A percentile compares a stretch with the other conserved stretches of the same genome.
Evolutionary conservation across 2,113 vertebrate genomes (phyloP).

Genomic region (Scomber japonicus): DNA sequence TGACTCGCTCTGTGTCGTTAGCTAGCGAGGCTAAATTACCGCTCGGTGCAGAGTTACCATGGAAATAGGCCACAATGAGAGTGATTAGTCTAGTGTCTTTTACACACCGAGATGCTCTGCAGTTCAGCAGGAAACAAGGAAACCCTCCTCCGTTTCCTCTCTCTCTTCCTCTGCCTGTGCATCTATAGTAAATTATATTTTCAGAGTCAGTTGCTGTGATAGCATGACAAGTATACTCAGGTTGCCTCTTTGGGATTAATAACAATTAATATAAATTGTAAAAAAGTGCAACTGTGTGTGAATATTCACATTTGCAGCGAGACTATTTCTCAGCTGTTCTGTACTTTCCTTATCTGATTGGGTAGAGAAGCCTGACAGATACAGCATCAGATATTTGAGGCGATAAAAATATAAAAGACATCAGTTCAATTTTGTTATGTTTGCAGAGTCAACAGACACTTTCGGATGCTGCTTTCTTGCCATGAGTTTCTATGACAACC

Average conservation of each 20-base stretch:
- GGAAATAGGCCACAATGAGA: constrained; percentile 81
- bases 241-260: constrained; percentile 11
- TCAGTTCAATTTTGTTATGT: constrained; percentile 40
- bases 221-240: neutral
- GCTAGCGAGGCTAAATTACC: constrained; percentile 82
- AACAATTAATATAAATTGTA: neutral
- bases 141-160: constrained; percentile 32
- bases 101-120: constrained; percentile 59
- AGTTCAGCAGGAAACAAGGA: constrained; percentile 52
- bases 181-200: neutral
- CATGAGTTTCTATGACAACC: constrained; percentile 58
- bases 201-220: constrained; percentile 1
- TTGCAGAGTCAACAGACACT: constrained; percentile 49
- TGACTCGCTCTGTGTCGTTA: constrained; percentile 83
- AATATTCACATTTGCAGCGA: neutral
- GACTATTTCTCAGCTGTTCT: neutral
- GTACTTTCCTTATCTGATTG: constrained; percentile 6
- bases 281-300: neutral
- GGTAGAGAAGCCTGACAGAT: neutral
- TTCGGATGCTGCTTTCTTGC: constrained; percentile 22
- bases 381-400: neutral
- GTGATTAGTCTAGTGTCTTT: constrained; percentile 80
- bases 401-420: constrained; percentile 8
- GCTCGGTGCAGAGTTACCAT: constrained; percentile 83
- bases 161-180: neutral